Evolutionary conservation across 2,113 vertebrate species (phyloP).

Genomic region (Cyanistes caeruleus): DNA sequence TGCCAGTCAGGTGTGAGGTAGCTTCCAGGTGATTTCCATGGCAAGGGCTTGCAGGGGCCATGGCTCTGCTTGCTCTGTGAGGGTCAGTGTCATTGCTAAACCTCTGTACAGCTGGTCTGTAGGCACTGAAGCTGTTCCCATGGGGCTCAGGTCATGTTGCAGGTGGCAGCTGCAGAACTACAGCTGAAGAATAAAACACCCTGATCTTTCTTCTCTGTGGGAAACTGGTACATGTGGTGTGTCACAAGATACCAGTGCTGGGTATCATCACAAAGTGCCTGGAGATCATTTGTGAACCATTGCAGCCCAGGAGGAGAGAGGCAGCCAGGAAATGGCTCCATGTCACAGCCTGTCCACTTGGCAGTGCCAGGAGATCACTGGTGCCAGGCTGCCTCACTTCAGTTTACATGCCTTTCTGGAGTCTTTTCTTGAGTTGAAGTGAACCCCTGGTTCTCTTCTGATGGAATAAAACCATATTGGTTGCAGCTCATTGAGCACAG

Average conservation of each 20-base stretch:
- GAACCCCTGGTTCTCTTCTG: not conserved
- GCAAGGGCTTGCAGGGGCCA: fast-evolving
- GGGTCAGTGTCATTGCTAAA: fast-evolving
- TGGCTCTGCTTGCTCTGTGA: not conserved
- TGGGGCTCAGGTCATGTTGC: not conserved
- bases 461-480: not conserved
- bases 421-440: not conserved
- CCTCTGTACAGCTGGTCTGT: fast-evolving
- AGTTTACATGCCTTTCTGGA: not conserved
- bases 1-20: not conserved
- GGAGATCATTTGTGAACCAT: not conserved
- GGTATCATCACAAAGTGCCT: not conserved
- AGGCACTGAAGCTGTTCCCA: not conserved
- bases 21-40: not conserved
- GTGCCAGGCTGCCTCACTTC: not conserved
- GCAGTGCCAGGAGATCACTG: not conserved
- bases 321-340: not conserved
- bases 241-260: not conserved
- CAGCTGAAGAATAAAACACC: not conserved
- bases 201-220: not conserved
- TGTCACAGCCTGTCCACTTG: not conserved
- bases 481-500: not conserved
- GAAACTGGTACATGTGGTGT: not conserved
- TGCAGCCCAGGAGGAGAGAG: not conserved
- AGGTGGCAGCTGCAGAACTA: not conserved